phyloP scores from a whole-genome alignment of 2,113 vertebrate genomes.

The Phyllostomus discolor region DNA sequence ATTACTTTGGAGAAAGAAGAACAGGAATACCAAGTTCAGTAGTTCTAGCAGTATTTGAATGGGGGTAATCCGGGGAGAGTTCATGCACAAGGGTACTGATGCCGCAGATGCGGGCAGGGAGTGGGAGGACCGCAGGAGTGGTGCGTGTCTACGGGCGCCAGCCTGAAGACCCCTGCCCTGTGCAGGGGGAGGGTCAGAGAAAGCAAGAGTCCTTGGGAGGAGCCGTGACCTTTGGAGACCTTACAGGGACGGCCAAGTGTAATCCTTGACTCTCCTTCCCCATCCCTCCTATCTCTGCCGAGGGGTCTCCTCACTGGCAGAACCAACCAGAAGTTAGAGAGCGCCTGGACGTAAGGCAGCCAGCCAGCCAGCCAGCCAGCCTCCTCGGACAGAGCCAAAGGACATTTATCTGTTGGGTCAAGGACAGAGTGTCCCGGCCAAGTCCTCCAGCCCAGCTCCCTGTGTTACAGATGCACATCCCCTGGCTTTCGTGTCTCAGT shows the following conservation, averaged over 20 bases:
- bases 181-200: background rate
- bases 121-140: background rate
- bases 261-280: background rate
- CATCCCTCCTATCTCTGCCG: background rate
- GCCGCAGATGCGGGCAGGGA: accelerated
- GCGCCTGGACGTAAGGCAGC: background rate
- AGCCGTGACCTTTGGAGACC: background rate
- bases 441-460: background rate
- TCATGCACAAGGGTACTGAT: background rate
- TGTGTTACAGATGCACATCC: background rate
- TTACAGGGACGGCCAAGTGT: background rate
- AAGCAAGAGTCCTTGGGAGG: background rate
- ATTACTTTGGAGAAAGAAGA: background rate
- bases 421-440: background rate
- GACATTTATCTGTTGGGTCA: background rate
- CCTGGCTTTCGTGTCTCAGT: background rate
- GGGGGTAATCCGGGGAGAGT: background rate
- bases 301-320: background rate
- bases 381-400: background rate
- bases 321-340: background rate
- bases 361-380: background rate
- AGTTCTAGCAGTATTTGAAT: background rate
- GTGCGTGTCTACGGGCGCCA: accelerated
- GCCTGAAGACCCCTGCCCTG: background rate
- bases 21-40: background rate